These are phyloP conservation scores for Drosophila ogumai DNA, from an alignment of 1,140 invertebrate genomes.

Conservation along the genomic window DNA sequence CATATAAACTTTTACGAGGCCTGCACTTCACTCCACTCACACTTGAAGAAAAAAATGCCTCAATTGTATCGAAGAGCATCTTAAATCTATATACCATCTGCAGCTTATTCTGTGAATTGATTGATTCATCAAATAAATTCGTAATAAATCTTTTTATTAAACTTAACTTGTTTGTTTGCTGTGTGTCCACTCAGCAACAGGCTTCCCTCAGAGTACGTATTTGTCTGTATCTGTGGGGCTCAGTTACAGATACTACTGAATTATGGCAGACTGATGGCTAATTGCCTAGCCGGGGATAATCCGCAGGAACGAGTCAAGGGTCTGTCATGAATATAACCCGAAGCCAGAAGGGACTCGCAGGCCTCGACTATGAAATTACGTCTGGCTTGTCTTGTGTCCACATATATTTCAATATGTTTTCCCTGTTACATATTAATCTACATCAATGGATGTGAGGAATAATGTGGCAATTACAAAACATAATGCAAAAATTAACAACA, in stretches of 20 bases:
- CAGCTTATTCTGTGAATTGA: not conserved
- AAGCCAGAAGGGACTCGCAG: not conserved
- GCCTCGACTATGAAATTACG: not conserved
- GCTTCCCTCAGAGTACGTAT: conserved; percentile 42
- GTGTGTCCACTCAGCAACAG: conserved; percentile 13
- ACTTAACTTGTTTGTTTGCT: not conserved
- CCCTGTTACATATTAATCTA: not conserved
- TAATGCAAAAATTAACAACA: no score
- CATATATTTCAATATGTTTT: not conserved
- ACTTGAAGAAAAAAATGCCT: conserved; percentile 15
- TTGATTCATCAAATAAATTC: not conserved
- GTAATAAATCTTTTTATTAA: not conserved
- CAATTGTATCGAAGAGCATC: not conserved
- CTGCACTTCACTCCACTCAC: conserved; percentile 34
- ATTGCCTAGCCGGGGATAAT: conserved; percentile 39
- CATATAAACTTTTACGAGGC: conserved; percentile 66
- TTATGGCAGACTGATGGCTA: conserved; percentile 19
- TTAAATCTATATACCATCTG: not conserved
- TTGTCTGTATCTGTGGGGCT: conserved; percentile 23
- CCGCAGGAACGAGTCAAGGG: conserved; percentile 1
- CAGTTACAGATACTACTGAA: conserved; percentile 15
- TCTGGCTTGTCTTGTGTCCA: no score
- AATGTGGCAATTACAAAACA: no score
- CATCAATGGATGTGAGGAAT: not conserved
- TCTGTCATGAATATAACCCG: conserved; percentile 24